Evolutionary conservation across 2,113 vertebrate genomes (phyloP).

Genomic region (Romanogobio albipinnatus): DNA sequence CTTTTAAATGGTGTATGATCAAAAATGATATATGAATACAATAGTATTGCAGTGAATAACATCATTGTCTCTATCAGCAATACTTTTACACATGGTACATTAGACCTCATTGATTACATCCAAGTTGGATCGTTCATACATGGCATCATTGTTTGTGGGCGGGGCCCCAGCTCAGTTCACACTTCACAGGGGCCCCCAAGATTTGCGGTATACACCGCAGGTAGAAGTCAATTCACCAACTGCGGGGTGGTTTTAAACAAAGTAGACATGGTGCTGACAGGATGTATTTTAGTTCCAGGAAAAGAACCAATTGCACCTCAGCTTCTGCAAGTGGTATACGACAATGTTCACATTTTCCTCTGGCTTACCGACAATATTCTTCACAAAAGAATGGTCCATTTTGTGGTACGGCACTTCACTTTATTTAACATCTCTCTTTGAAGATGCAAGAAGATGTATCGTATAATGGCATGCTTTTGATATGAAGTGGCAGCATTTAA

Average conservation of each 20-base stretch:
- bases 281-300: background rate
- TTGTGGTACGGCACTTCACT: conserved; percentile 15
- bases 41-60: background rate
- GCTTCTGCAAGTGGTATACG: background rate
- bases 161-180: background rate
- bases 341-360: background rate
- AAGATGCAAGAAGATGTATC: conserved; percentile 31
- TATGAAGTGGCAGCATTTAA: conserved; percentile 54
- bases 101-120: background rate
- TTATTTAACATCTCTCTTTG: conserved; percentile 36
- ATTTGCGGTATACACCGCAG: background rate
- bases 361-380: conserved; percentile 13
- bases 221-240: background rate
- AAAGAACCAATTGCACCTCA: background rate
- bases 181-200: background rate
- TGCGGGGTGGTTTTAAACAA: background rate
- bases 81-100: background rate
- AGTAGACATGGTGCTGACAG: background rate
- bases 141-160: background rate
- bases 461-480: conserved; percentile 51
- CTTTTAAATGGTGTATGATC: background rate
- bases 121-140: background rate
- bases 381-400: conserved; percentile 9
- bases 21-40: background rate
- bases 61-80: background rate